Percentiles rank a stretch among this genome's conserved stretches.
phyloP scores from a whole-genome alignment of 2,888 invertebrate genomes.

The Caenorhabditis sp. region DNA sequence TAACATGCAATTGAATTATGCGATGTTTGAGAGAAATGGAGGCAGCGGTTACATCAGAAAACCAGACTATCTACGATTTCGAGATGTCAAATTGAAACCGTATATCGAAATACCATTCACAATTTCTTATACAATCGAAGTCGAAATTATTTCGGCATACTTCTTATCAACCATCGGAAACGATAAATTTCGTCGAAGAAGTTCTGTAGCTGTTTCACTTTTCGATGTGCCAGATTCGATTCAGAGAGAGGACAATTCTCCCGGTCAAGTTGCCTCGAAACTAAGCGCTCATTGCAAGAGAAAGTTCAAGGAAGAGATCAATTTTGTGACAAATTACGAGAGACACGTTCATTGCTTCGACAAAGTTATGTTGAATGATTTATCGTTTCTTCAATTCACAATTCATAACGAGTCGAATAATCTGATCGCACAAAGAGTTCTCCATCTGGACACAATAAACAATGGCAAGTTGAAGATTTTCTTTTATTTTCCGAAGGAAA shows the following conservation, averaged over 20 bases:
- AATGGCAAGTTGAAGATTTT: conserved; percentile 30
- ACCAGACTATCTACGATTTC: conserved; percentile 25
- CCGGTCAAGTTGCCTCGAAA: not conserved
- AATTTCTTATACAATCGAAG: conserved; percentile 28
- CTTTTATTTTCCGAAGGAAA: no score
- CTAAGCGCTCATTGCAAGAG: conserved; percentile 5
- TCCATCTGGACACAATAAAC: conserved; percentile 52
- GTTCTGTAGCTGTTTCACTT: conserved; percentile 19
- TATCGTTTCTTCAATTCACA: conserved; percentile 46
- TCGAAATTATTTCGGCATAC: conserved; percentile 32
- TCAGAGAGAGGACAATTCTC: conserved; percentile 4
- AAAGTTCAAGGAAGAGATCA: conserved; percentile 20
- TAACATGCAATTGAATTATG: conserved; percentile 87
- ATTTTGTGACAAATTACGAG: conserved; percentile 40
- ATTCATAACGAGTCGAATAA: conserved; percentile 30
- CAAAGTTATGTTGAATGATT: conserved; percentile 44
- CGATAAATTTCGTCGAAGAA: conserved; percentile 32
- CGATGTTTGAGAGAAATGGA: conserved; percentile 86
- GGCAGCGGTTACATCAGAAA: conserved; percentile 32
- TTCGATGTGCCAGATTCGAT: conserved; percentile 38
- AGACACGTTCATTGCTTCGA: conserved; percentile 30
- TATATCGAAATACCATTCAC: conserved; percentile 29
- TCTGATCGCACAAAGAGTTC: conserved; percentile 47
- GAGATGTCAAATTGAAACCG: conserved; percentile 28
- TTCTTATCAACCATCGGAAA: conserved; percentile 33